Base-by-base conservation (phyloP, 2,797 vertebrate genomes). In the Anabas testudineus region DNA sequence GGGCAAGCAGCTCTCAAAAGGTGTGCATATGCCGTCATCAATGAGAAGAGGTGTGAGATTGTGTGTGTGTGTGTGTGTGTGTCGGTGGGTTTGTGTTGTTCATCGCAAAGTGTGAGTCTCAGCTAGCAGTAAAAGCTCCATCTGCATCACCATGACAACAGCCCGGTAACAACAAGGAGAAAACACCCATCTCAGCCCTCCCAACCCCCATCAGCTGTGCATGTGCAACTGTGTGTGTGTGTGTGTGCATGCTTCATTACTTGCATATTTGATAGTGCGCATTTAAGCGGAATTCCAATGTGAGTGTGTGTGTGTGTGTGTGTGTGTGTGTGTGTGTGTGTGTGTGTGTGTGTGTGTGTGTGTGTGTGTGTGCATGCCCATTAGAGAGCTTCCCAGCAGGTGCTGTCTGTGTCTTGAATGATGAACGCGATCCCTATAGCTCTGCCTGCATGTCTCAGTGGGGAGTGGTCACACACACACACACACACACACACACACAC, bases 131-230 rank as follows among this genome's bases (percentile, higher is more conserved):
- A 86, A 90, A 83, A 76, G 81, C 88, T 89, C 89, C 86, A 88
- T 91, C 86, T 90, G 86, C 81, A 87, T 94, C 76, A 67, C 93
- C 92, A 94, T 94, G 93, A 91, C 88, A 92, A 94, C 93, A 86
- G 84, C 86, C 85, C 81, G 3, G 78, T 86, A 90, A 92, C 90
- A 91, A 87, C 89, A 87, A 53, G 64, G 82, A 90, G 87, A 92
- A 90, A 92, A 91, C 89, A 88, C 91, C 91, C 92, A 89, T 89
- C 62, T 78, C 83, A 78, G 67, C 78, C 83, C 84, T 86, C 87
- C 89, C 92, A 91, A 88, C 92, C 92, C 90, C 92, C 91, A 91
- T 89, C 76, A 86, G 72, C 81, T 88, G 59, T 49, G 59, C 62
- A 60, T 71, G 68, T 74, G 67, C 24, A 54, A 19, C 32, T 76